A percentile compares a stretch with the other conserved stretches of the same genome.
Conservation (phyloP, 1,140 invertebrate species). For the Aphaenogaster rudis region DNA sequence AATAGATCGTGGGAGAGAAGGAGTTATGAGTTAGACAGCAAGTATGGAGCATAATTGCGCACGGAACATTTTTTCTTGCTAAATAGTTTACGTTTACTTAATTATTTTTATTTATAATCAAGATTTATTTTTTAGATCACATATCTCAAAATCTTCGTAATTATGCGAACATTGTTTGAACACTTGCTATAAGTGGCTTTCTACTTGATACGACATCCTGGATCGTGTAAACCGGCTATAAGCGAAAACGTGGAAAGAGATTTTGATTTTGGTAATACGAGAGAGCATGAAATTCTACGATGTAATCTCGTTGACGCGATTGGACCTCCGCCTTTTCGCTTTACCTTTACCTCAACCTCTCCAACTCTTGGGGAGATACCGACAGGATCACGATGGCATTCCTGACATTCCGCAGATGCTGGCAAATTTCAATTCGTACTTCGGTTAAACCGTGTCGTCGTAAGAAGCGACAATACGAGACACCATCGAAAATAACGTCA, state of each 20-base stretch:
- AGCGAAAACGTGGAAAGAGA: constrained; percentile 26
- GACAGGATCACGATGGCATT: constrained; percentile 52
- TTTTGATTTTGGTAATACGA: constrained; percentile 46
- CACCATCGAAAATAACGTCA: constrained; percentile 16
- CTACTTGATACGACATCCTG: background rate
- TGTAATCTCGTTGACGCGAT: constrained; percentile 62
- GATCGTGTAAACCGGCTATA: background rate
- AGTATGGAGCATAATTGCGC: background rate
- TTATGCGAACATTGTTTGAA: background rate
- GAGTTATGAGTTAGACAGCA: background rate
- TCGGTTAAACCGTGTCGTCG: constrained; percentile 46
- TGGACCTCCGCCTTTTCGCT: constrained; percentile 54
- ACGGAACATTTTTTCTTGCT: background rate
- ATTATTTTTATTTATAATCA: background rate
- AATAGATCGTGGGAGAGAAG: background rate
- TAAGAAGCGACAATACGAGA: constrained; percentile 23
- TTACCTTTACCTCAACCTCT: constrained; percentile 28
- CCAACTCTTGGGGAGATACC: constrained; percentile 26
- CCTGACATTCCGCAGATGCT: constrained; percentile 52
- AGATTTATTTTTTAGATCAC: background rate
- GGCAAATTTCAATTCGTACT: constrained; percentile 60
- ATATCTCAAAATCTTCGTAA: background rate
- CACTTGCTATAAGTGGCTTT: background rate
- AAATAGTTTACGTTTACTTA: background rate
- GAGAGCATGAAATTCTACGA: constrained; percentile 53